Percentiles rank a stretch among this genome's conserved stretches.
These are phyloP conservation scores for Brassicogethes aeneus DNA, from an alignment of 2,888 invertebrate genomes.

Conservation along the genomic window DNA sequence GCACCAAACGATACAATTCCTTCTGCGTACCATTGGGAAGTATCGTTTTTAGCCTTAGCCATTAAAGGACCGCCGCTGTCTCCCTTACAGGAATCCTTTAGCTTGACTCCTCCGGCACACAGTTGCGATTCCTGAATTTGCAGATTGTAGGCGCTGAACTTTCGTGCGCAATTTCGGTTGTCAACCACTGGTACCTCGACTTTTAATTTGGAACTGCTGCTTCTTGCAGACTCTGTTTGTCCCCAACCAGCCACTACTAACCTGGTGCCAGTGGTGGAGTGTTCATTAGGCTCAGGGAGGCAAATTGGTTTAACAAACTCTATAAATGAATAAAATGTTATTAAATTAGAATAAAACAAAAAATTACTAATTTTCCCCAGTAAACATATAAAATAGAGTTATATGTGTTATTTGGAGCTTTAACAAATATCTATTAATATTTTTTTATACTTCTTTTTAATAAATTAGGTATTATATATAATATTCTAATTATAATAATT, in stretches of 20 bases:
- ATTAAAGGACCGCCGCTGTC: constrained; percentile 74
- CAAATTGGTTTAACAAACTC: constrained; percentile 33
- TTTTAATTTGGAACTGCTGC: constrained; percentile 49
- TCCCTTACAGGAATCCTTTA: constrained; percentile 64
- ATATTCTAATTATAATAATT: too few relatives aligned
- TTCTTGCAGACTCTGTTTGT: constrained; percentile 21
- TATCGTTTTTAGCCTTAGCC: constrained; percentile 41
- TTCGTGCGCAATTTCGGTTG: constrained; percentile 41
- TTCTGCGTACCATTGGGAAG: constrained; percentile 48
- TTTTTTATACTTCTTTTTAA: too few relatives aligned
- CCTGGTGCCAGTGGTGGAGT: constrained; percentile 24
- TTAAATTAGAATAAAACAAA: too few relatives aligned
- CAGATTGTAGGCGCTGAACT: constrained; percentile 23
- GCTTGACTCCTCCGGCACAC: constrained; percentile 35
- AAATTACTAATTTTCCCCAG: too few relatives aligned
- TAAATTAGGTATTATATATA: too few relatives aligned
- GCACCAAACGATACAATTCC: constrained; percentile 60
- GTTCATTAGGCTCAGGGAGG: constrained; percentile 25
- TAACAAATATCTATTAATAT: too few relatives aligned
- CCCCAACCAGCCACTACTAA: constrained; percentile 41
- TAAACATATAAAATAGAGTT: too few relatives aligned
- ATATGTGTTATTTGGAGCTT: too few relatives aligned
- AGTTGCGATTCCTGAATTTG: constrained; percentile 24
- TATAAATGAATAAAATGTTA: too few relatives aligned
- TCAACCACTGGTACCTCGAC: constrained; percentile 50